A percentile compares a stretch with the other conserved stretches of the same genome.
Conservation (phyloP, 2,113 vertebrate species). For the Vulpes ferrilata region DNA sequence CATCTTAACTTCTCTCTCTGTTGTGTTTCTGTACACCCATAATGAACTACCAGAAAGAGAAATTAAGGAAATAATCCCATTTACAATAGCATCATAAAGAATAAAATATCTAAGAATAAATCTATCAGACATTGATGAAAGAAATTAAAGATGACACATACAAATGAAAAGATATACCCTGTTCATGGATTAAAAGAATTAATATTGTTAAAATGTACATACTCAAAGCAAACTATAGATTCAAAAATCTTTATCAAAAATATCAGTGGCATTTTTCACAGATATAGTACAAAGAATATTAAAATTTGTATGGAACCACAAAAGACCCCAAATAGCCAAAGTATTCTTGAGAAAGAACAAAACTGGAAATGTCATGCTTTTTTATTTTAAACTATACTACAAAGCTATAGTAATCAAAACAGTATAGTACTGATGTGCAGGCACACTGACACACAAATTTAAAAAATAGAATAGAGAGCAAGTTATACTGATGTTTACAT, state of each 20-base stretch:
- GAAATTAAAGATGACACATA: not conserved
- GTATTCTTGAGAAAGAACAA: not conserved
- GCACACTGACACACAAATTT: not conserved
- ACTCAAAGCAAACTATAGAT: not conserved
- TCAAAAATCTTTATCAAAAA: not conserved
- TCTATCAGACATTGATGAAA: not conserved
- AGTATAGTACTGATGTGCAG: not conserved
- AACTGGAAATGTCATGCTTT: not conserved
- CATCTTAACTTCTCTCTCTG: not conserved
- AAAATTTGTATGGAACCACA: not conserved
- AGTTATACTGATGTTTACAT: not conserved
- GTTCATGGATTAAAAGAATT: not conserved
- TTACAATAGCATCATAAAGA: not conserved
- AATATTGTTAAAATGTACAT: not conserved
- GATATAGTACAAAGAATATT: not conserved
- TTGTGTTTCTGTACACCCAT: not conserved
- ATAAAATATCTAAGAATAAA: not conserved
- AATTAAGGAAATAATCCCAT: not conserved
- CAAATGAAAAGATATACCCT: not conserved
- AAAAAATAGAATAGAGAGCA: not conserved
- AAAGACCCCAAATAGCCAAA: not conserved
- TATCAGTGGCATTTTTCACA: not conserved
- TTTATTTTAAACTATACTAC: not conserved
- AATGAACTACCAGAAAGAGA: not conserved
- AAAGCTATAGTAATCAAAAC: not conserved